Evolutionary conservation across 2,888 invertebrate species (phyloP), one percentile per base, ranked within the genome.

Genomic region (Tipula confusa): DNA sequence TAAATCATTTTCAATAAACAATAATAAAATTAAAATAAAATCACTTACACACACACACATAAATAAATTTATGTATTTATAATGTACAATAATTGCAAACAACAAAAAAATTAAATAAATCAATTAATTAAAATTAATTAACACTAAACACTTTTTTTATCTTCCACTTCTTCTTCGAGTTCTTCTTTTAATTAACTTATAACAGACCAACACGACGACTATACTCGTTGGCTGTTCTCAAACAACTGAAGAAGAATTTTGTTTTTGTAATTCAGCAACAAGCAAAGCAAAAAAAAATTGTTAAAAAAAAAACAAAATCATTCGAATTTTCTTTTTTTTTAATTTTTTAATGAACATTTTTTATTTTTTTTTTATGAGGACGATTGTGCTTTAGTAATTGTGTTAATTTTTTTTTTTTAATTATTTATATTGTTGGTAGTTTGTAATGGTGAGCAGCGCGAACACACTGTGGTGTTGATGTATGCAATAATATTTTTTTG

Each of bases 171-270:
- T 64, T 64, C 6, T 48, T 43, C 64, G n/a, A n/a, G n/a, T 64
- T 64, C 64, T 24, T 64, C 24, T 24, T 64, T 64, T 64, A 64
- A 64, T 64, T 64, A 64, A 64, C 64, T 24, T n/a, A n/a, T n/a
- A 64, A 64, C 64, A 64, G 64, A 64, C 31, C 29, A 80, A 80
- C n/a, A 29, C 80, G 80, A 29, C 80, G 80, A 43, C 84, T 83
- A 81, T 80, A 80, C 83, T 84, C 84, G 82, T 83, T 84, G 83
- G 83, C 83, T 83, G 43, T 82, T 83, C 84, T 83, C 84, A 84
- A 83, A 84, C 83, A 83, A 84, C 84, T 84, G 84, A 84, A 64
- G 64, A 64, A 64, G 64, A 15, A 79, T 64, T 64, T 64, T 64
- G 64, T 64, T 64, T 64, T 64, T 64, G 64, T 64, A 64, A 64